Conservation (phyloP, 2,113 vertebrate species). For the Psilopogon haemacephalus region DNA sequence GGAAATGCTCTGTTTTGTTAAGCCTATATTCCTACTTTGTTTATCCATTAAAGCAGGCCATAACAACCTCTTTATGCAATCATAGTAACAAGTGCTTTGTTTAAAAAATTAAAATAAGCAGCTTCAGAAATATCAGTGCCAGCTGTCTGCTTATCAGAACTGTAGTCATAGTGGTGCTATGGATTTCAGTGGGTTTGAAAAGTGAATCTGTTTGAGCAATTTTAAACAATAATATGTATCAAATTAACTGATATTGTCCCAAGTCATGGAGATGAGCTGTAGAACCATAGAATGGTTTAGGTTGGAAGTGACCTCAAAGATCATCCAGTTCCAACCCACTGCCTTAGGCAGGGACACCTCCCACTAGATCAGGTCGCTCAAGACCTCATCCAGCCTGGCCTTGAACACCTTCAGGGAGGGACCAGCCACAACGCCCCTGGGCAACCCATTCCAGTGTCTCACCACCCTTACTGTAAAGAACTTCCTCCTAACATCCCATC, state of each 20-base stretch:
- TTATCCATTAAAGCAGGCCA: constrained; percentile 31
- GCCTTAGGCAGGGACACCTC: too few species aligned
- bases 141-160: neutral
- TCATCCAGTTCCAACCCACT: too few species aligned
- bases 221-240: neutral
- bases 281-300: too few species aligned
- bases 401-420: too few species aligned
- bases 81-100: neutral
- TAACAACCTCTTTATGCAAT: neutral
- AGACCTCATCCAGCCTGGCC: too few species aligned
- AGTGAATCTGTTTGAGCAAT: neutral
- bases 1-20: constrained; percentile 27
- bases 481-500: too few species aligned
- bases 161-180: neutral
- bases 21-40: constrained; percentile 42
- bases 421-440: too few species aligned
- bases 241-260: neutral
- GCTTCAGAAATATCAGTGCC: neutral
- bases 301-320: too few species aligned
- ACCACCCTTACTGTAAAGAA: too few species aligned
- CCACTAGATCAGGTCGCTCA: too few species aligned
- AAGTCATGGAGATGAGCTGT: neutral
- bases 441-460: too few species aligned
- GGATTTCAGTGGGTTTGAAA: neutral
- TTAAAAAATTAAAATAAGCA: constrained; percentile 21